These are phyloP conservation scores for Euclidia mi DNA, from an alignment of 2,888 invertebrate species.

Conservation along the genomic window DNA sequence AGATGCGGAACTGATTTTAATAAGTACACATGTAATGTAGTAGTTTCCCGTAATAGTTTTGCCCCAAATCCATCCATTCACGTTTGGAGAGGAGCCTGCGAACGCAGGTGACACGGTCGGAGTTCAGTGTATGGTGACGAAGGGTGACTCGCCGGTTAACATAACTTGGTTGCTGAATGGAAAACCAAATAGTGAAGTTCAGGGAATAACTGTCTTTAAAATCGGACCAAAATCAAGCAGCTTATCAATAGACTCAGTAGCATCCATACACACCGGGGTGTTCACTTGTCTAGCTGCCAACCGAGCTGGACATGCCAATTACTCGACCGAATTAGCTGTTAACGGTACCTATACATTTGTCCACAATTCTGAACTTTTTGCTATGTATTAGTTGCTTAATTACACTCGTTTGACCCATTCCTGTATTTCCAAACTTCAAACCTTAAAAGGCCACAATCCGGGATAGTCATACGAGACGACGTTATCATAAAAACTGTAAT, in stretches of 20 bases:
- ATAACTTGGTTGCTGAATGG: constrained; percentile 94
- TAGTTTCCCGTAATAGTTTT: constrained; percentile 86
- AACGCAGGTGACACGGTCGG: constrained; percentile 94
- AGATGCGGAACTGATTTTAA: background rate
- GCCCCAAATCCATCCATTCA: constrained; percentile 94
- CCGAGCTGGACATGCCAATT: constrained; percentile 91
- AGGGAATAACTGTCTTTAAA: constrained; percentile 90
- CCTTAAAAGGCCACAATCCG: background rate
- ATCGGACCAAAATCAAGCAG: constrained; percentile 92
- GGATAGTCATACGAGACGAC: no score
- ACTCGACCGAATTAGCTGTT: constrained; percentile 92
- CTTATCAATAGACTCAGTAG: constrained; percentile 93
- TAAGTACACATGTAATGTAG: background rate
- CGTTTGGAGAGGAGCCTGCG: constrained; percentile 94
- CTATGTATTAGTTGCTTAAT: constrained; percentile 33
- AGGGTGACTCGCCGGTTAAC: constrained; percentile 94
- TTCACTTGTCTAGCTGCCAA: constrained; percentile 94
- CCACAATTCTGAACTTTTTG: constrained; percentile 25
- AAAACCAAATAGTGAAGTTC: constrained; percentile 86
- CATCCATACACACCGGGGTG: constrained; percentile 93
- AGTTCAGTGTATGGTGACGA: constrained; percentile 93
- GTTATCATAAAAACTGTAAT: no score
- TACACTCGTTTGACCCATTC: constrained; percentile 24
- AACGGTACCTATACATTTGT: constrained; percentile 90
- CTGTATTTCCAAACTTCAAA: constrained; percentile 17